Conservation (phyloP, 2,797 vertebrate species). For the Podarcis lilfordi region DNA sequence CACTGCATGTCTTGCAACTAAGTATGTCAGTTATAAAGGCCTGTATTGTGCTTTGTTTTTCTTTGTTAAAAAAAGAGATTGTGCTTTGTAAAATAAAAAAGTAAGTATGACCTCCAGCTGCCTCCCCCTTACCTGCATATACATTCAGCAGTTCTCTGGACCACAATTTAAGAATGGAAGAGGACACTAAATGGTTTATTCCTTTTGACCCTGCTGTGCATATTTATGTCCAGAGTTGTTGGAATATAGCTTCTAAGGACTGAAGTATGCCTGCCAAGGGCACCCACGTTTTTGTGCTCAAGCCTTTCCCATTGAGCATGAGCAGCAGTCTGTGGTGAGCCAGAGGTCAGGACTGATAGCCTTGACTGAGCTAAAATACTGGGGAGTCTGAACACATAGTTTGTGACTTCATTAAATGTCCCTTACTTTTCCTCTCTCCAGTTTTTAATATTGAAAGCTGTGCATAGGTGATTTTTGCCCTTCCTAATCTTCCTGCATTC, state of each 20-base stretch:
- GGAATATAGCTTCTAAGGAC: neutral
- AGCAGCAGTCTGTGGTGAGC: no score
- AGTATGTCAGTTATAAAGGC: slow-evolving; percentile 14
- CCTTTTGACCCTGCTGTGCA: neutral
- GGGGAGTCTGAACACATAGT: no score
- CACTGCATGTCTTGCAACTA: slow-evolving; percentile 49
- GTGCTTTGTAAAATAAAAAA: slow-evolving; percentile 4
- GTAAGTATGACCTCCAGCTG: neutral
- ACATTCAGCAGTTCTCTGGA: neutral
- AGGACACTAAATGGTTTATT: neutral
- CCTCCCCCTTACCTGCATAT: neutral
- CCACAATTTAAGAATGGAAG: neutral
- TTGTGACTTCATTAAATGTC: no score
- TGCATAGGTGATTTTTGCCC: no score
- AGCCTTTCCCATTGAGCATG: neutral
- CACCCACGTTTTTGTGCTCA: neutral
- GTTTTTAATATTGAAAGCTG: no score
- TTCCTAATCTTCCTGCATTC: no score
- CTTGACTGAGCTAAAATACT: no score
- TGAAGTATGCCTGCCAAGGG: neutral
- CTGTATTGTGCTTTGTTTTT: slow-evolving; percentile 27
- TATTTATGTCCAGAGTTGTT: neutral
- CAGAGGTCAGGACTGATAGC: no score
- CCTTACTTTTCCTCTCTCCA: no score
- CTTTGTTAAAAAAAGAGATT: neutral